Evolutionary conservation across 2,888 invertebrate species (phyloP).

Genomic region (Thymelicus sylvestris): DNA sequence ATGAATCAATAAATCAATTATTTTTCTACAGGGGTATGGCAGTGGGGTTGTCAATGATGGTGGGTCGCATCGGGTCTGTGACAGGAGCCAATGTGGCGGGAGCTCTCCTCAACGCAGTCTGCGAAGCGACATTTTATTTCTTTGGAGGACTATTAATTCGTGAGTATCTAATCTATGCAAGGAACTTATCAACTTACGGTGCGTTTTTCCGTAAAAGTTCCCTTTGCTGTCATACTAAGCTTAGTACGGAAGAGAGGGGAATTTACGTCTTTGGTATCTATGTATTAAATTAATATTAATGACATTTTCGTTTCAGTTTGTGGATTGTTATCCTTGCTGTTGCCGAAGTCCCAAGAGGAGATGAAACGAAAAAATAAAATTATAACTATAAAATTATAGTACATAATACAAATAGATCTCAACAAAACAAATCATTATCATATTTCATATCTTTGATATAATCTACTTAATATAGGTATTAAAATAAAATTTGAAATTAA

Average conservation of each 20-base stretch:
- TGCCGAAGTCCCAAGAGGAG: slow-evolving; percentile 48
- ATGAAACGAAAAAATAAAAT: slow-evolving; percentile 20
- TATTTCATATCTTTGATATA: too few species aligned
- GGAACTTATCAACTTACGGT: too few species aligned
- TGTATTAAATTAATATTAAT: too few species aligned
- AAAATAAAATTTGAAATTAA: too few species aligned
- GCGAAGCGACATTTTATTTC: slow-evolving; percentile 85
- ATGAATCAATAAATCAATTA: too few species aligned
- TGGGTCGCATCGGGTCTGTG: slow-evolving; percentile 87
- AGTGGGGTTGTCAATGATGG: slow-evolving; percentile 84
- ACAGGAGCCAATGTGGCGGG: slow-evolving; percentile 86
- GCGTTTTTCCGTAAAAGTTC: too few species aligned
- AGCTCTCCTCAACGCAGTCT: slow-evolving; percentile 83
- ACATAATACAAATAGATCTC: neutral
- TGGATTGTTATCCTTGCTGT: slow-evolving; percentile 54
- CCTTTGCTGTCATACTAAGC: too few species aligned
- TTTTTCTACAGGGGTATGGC: slow-evolving; percentile 83
- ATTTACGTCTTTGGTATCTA: too few species aligned
- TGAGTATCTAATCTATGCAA: slow-evolving; percentile 56
- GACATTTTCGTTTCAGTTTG: slow-evolving; percentile 62
- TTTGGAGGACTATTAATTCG: slow-evolving; percentile 80
- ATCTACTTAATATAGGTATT: too few species aligned
- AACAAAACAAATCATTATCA: neutral
- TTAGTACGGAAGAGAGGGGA: too few species aligned
- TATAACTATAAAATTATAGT: slow-evolving; percentile 3